These are phyloP conservation scores for Vidua chalybeata DNA, from an alignment of 2,113 vertebrate genomes.

Conservation along the genomic window DNA sequence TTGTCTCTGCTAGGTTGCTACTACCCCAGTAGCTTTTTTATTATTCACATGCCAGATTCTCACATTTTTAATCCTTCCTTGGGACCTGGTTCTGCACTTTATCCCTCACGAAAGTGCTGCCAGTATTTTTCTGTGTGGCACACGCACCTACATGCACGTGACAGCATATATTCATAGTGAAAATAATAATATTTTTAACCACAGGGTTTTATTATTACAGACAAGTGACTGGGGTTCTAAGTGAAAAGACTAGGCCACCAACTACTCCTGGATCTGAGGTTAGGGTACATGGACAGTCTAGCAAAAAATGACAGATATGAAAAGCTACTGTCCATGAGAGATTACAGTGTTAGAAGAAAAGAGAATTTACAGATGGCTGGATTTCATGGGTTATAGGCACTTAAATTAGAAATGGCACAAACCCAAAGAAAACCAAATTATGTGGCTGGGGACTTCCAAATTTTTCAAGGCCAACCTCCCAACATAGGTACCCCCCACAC, in stretches of 20 bases:
- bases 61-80: not conserved
- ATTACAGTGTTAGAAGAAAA: not conserved
- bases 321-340: not conserved
- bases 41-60: not conserved
- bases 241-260: not conserved
- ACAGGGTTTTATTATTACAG: not conserved
- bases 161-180: not conserved
- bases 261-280: not conserved
- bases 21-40: not conserved
- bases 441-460: not conserved
- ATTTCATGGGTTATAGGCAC: not conserved
- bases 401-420: not conserved
- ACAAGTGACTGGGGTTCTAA: not conserved
- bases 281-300: not conserved
- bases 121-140: not conserved
- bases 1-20: not conserved
- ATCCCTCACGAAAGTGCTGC: not conserved
- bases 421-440: not conserved
- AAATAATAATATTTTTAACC: not conserved
- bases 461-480: not conserved
- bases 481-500: fast-evolving
- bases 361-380: not conserved
- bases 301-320: not conserved
- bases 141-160: not conserved
- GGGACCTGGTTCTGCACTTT: not conserved